Evolutionary conservation across 2,888 invertebrate genomes (phyloP), one percentile per base, ranked within the genome.

Genomic region (Omphaloscelis lunosa): DNA sequence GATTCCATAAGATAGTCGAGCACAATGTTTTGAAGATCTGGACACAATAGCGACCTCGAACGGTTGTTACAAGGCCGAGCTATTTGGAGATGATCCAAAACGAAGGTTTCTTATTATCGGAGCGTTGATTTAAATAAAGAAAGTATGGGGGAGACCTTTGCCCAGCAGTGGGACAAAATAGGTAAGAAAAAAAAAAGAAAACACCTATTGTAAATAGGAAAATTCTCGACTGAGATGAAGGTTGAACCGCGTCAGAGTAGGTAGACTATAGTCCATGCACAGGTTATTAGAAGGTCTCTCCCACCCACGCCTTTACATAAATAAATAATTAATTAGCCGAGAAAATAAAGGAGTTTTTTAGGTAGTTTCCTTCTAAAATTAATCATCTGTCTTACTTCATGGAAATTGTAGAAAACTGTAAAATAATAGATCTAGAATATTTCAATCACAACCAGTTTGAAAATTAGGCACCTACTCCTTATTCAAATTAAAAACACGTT

Each of bases 71-170:
- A 91, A 92, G 89, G 90, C 87, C 88, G 84, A 79, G 81, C 79
- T 86, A 85, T 88, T 91, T 92, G 91, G 93, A 91, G 85, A 86
- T 83, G 85, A 83, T 90, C 92, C 91, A 91, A 90, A 87, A 84
- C 77, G 84, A 81, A 88, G 85, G 79, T 79, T 84, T 85, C 80
- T 80, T 89, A 83, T 83, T 84, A 82, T 85, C 72, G 70, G 56
- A 77, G 59, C 73, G 69, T 85, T 77, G 72, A 72, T 88, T 87
- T 86, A 69, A 85, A 87, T 87, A 80, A 87, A 79, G 70, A n/a
- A n/a, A n/a, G n/a, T n/a, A n/a, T n/a, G n/a, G n/a, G n/a, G n/a
- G n/a, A n/a, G n/a, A n/a, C n/a, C n/a, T n/a, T n/a, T n/a, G n/a
- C n/a, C n/a, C n/a, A n/a, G n/a, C n/a, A n/a, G n/a, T n/a, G n/a